phyloP scores from a whole-genome alignment of 1,140 invertebrate species.

The Drosophila virilis region DNA sequence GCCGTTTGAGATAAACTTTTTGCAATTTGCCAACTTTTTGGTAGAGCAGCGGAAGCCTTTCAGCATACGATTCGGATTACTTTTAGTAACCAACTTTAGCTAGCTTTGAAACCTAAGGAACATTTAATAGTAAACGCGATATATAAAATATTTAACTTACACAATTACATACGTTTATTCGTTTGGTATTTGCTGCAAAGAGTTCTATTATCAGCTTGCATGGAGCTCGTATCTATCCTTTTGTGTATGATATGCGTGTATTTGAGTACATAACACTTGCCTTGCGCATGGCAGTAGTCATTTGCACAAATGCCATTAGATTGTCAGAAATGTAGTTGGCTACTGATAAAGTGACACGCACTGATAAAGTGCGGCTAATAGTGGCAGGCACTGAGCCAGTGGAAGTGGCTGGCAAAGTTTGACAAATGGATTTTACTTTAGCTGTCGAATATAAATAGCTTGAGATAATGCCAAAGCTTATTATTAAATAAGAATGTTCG shows the following conservation, averaged over 20 bases:
- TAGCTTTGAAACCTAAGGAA: neutral
- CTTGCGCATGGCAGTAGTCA: conserved; percentile 56
- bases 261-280: conserved; percentile 6
- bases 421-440: conserved; percentile 58
- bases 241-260: conserved; percentile 2
- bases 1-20: neutral
- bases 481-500: conserved; percentile 22
- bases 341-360: conserved; percentile 53
- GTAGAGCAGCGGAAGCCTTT: neutral
- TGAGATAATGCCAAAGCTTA: conserved; percentile 1
- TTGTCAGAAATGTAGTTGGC: conserved; percentile 41
- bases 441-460: conserved; percentile 11
- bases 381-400: conserved; percentile 24
- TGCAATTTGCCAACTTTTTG: neutral
- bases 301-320: conserved; percentile 51
- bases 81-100: neutral
- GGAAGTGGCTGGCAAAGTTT: conserved; percentile 25
- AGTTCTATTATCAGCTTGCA: conserved; percentile 6
- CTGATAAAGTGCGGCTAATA: conserved; percentile 41
- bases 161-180: neutral
- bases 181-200: neutral
- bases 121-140: neutral
- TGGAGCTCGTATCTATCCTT: conserved; percentile 34
- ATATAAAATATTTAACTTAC: neutral
- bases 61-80: neutral